Base-by-base conservation (phyloP, 2,113 vertebrate genomes). In the Bothrops jararaca region DNA sequence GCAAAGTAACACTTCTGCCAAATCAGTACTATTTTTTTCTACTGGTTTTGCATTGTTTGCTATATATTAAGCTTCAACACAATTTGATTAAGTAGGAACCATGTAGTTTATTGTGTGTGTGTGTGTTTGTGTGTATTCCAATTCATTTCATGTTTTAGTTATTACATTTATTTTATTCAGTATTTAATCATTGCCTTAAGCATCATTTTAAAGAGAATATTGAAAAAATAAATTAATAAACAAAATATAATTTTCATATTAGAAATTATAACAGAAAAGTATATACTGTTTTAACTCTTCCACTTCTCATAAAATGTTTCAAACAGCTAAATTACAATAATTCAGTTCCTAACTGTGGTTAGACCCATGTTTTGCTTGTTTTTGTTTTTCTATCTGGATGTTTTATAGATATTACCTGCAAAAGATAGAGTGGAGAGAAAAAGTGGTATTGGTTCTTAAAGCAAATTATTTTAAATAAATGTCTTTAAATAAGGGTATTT, bases 311-410 rank as follows among this genome's bases (percentile, higher is more conserved):
- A 86, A 45, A 85, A 91, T 80, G n/a, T 0, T 39, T 50, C 39
- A 88, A 34, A 15, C 56, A 58, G 22, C 34, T 13, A n/a, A 12
- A 12, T 29, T 34, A n/a, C n/a, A 34, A 24, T 29, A 42, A 64
- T 26, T 42, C 39, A 86, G 39, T 92, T n/a, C 39, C 18, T 96
- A 93, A 64, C 58, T 93, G 12, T 94, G 54, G 15, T 90, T 24
- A 53, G 10, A 34, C 20, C 18, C 50, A 11, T 13, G 57, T 58
- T 92, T 87, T 91, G 15, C 91, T 50, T 50, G 48, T 8, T 50
- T 50, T 50, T 50, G 48, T 50, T 50, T 50, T 50, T 50, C 48
- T 50, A 10, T 90, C 29, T 64, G 3, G 10, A 26, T 85, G 52
- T 12, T 89, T 34, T 92, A 88, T 48, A 20, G 85, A 89, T 74